Conservation (phyloP, 2,888 invertebrate genomes). For the Ligdia adustata region DNA sequence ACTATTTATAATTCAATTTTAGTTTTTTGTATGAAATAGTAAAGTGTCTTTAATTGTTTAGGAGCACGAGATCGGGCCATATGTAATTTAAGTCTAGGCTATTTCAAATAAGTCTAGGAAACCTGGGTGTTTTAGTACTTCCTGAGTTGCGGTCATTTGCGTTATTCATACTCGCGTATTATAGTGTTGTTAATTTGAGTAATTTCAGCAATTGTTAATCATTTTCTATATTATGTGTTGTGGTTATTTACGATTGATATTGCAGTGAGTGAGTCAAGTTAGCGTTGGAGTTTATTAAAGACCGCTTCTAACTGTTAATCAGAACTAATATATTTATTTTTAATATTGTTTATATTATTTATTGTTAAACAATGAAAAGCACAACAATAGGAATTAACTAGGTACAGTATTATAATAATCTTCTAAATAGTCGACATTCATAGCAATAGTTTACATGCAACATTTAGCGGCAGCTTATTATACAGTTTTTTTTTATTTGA, state of each 20-base stretch:
- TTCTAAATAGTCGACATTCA: too few species aligned
- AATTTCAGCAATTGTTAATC: constrained; percentile 24
- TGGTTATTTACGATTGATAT: too few species aligned
- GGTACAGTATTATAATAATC: too few species aligned
- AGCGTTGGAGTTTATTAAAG: too few species aligned
- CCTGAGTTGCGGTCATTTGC: constrained; percentile 28
- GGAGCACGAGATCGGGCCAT: constrained; percentile 24
- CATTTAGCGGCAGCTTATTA: constrained; percentile 10
- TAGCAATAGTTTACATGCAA: too few species aligned
- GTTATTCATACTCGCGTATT: constrained; percentile 25
- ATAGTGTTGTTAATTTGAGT: constrained; percentile 30
- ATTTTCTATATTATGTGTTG: constrained; percentile 13
- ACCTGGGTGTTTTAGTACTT: constrained; percentile 28
- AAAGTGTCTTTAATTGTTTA: constrained; percentile 10
- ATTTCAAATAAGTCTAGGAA: constrained; percentile 22
- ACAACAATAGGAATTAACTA: too few species aligned
- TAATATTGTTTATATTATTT: too few species aligned
- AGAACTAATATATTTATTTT: too few species aligned
- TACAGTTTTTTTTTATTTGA: constrained; percentile 20
- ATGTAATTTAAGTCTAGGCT: constrained; percentile 22
- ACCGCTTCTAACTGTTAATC: too few species aligned
- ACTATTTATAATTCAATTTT: background rate
- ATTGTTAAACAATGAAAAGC: too few species aligned
- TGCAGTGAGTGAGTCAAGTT: too few species aligned
- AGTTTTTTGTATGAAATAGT: constrained; percentile 15